phyloP scores from a whole-genome alignment of 2,888 invertebrate genomes.

The Nyleta sp. region DNA sequence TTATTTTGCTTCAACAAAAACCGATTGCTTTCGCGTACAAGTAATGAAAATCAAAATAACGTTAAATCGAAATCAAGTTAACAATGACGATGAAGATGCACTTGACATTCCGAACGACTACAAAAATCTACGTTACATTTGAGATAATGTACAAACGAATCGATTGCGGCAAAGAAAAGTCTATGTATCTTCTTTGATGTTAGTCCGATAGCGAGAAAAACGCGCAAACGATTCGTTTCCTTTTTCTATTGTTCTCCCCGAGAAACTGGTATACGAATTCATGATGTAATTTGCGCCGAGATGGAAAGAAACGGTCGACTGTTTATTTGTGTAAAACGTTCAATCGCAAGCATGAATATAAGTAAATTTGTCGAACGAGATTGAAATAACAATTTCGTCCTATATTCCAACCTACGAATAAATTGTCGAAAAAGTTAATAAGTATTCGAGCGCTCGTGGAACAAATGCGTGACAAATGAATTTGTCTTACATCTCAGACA shows the following conservation, averaged over 20 bases:
- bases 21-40: neutral
- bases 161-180: conserved; percentile 45
- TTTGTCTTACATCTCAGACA: too few relatives aligned
- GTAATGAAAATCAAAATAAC: conserved; percentile 19
- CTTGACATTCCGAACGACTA: conserved; percentile 37
- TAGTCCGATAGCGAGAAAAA: conserved; percentile 45
- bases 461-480: too few relatives aligned
- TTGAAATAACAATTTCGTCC: too few relatives aligned
- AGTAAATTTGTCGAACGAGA: too few relatives aligned
- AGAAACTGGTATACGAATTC: conserved; percentile 44
- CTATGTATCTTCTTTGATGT: conserved; percentile 50
- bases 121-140: conserved; percentile 42
- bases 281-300: conserved; percentile 39
- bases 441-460: too few relatives aligned
- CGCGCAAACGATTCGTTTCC: conserved; percentile 53
- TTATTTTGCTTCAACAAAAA: too few relatives aligned
- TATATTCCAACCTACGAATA: too few relatives aligned
- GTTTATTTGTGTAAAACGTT: conserved; percentile 7
- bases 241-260: conserved; percentile 29
- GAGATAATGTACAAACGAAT: conserved; percentile 44
- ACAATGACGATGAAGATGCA: conserved; percentile 30
- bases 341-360: neutral
- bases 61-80: conserved; percentile 26
- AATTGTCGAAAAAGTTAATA: too few relatives aligned
- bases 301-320: conserved; percentile 24